These are phyloP conservation scores for Neodiprion virginianus DNA, from an alignment of 1,140 invertebrate genomes.

Conservation along the genomic window DNA sequence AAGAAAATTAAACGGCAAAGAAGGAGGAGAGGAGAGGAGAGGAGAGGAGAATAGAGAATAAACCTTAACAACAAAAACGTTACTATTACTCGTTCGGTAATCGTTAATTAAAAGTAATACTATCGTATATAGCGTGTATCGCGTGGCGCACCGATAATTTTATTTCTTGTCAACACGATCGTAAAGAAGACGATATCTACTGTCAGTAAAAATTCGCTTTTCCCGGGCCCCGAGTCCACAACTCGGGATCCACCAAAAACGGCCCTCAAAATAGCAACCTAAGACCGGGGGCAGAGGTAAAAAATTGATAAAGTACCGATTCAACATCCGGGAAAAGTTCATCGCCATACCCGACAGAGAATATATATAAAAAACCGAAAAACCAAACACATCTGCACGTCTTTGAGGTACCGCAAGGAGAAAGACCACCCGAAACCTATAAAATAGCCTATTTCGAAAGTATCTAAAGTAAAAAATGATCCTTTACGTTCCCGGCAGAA, in stretches of 20 bases:
- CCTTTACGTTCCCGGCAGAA: conserved; percentile 61
- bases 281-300: not conserved
- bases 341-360: not conserved
- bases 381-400: conserved; percentile 32
- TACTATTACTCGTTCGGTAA: too few species aligned
- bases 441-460: conserved; percentile 9
- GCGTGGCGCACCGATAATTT: too few species aligned
- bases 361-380: not conserved
- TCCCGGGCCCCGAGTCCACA: not conserved
- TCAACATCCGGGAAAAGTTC: not conserved
- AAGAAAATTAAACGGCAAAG: too few species aligned
- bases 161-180: too few species aligned
- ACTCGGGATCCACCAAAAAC: too few species aligned
- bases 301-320: not conserved
- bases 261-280: too few species aligned
- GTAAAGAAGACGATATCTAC: too few species aligned
- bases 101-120: too few species aligned
- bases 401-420: conserved; percentile 25
- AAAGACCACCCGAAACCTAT: not conserved
- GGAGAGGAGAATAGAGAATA: too few species aligned
- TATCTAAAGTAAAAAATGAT: conserved; percentile 45
- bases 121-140: too few species aligned
- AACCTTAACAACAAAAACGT: too few species aligned
- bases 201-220: not conserved
- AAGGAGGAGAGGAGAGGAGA: too few species aligned